A percentile compares a stretch with the other conserved stretches of the same genome.
Conservation (phyloP, 2,888 invertebrate genomes). For the Sinohyriopsis cumingii region DNA sequence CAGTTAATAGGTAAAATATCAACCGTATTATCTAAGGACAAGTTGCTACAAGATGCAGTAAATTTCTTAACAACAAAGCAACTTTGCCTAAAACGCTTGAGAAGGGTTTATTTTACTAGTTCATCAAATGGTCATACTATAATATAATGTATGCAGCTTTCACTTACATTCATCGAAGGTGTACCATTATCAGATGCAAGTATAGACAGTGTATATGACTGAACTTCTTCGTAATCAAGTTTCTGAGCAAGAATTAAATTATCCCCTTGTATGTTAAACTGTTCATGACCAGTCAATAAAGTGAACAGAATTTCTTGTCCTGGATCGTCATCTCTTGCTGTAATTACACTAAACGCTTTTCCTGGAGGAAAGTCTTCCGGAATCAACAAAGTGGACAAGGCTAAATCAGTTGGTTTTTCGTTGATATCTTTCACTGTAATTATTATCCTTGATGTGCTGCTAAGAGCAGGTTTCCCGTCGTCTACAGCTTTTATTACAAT, state of each 20-base stretch:
- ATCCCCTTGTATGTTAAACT: slow-evolving; percentile 14
- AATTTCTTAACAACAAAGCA: too few species aligned
- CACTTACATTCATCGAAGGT: slow-evolving; percentile 13
- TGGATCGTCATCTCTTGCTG: slow-evolving; percentile 39
- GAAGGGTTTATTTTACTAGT: too few species aligned
- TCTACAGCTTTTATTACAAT: slow-evolving; percentile 43
- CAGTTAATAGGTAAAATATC: background rate
- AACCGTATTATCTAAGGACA: too few species aligned
- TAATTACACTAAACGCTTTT: slow-evolving; percentile 4
- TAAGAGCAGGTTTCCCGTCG: slow-evolving; percentile 31
- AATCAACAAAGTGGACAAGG: slow-evolving; percentile 25
- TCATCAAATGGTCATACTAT: too few species aligned
- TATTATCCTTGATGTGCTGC: slow-evolving; percentile 22
- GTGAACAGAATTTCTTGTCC: slow-evolving; percentile 30
- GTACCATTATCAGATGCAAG: slow-evolving; percentile 17
- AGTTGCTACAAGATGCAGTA: too few species aligned
- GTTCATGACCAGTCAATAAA: slow-evolving; percentile 15
- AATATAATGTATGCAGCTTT: too few species aligned
- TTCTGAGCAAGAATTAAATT: slow-evolving; percentile 10
- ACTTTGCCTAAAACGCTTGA: too few species aligned
- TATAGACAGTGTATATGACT: slow-evolving; percentile 16
- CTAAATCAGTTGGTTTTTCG: slow-evolving; percentile 39
- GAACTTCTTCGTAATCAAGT: slow-evolving; percentile 29
- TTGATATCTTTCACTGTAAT: slow-evolving; percentile 43
- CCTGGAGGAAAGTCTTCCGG: slow-evolving; percentile 10